Percentiles rank a stretch among this genome's conserved stretches.
These are phyloP conservation scores for Plectrocnemia conspersa DNA, from an alignment of 1,140 invertebrate genomes.

Conservation along the genomic window DNA sequence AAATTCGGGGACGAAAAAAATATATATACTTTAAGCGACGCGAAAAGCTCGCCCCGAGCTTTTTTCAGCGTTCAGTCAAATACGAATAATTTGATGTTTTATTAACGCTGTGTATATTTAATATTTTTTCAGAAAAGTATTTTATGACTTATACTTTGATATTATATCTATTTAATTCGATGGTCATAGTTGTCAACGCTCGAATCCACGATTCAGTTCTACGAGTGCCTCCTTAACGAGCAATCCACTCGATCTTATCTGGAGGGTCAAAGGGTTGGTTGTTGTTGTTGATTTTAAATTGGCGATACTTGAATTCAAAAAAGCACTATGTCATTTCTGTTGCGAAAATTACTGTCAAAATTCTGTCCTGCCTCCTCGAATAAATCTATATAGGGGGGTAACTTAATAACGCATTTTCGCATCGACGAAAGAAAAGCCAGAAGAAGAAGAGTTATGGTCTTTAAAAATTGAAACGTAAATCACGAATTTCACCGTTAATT, in stretches of 20 bases:
- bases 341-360: too few species aligned
- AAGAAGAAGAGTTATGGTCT: slow-evolving; percentile 30
- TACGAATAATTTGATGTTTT: too few species aligned
- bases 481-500: slow-evolving; percentile 34
- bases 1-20: slow-evolving; percentile 25
- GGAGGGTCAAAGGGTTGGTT: slow-evolving; percentile 23
- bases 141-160: background rate
- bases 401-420: slow-evolving; percentile 21
- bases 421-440: slow-evolving; percentile 22
- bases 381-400: too few species aligned
- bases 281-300: slow-evolving; percentile 27
- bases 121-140: too few species aligned
- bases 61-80: too few species aligned
- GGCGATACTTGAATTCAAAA: slow-evolving; percentile 21
- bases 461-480: slow-evolving; percentile 36
- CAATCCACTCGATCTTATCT: slow-evolving; percentile 16
- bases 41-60: too few species aligned
- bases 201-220: slow-evolving; percentile 6
- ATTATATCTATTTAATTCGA: background rate
- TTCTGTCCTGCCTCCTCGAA: too few species aligned
- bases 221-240: slow-evolving; percentile 16
- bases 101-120: too few species aligned
- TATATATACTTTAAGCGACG: too few species aligned
- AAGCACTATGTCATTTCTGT: too few species aligned
- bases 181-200: slow-evolving; percentile 17